Evolutionary conservation across 2,888 invertebrate genomes (phyloP), one percentile per base, ranked within the genome.

Genomic region (Sminthurinus aureus): DNA sequence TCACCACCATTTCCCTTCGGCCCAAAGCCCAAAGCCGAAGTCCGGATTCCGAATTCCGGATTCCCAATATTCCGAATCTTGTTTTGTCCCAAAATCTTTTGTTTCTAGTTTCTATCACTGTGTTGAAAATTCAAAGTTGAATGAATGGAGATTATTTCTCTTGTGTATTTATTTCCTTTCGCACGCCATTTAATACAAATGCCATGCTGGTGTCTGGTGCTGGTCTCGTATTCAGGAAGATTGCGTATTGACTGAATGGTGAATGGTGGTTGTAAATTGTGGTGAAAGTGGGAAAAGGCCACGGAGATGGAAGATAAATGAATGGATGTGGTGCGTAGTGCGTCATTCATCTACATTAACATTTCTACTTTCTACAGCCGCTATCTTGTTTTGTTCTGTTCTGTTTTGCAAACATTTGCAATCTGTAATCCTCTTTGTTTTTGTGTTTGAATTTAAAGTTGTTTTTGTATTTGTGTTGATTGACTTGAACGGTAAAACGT

Each of bases 371-470:
- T n/a, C 69, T 13, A 38, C 18, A 38, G 38, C 38, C 38, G 1
- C 6, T 38, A 13, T 50, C 67, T 38, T 79, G 69, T 51, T 79
- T 69, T 79, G 69, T 79, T 79, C 51, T 20, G 38, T 66, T 67
- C 2, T n/a, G 67, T 67, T 20, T n/a, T n/a, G 0, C n/a, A 20
- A 9, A 20, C 79, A 79, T 79, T 22, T 64, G 20, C 58, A 77
- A 79, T 79, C 79, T 79, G 79, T 79, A 79, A 79, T 79, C 79
- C 79, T 69, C 67, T 38, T 38, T 69, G 18, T 64, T 2, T 64
- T 15, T 64, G 64, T 4, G 9, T 64, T 15, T 64, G 64, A 3
- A n/a, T 12, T 67, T 22, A 8, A 67, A 38, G 38, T 38, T 38
- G 38, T 38, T 38, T 38, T 1, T 38, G 38, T 38, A 38, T 38